Conservation (phyloP, 2,888 invertebrate genomes). For the Melinaea menophilus region DNA sequence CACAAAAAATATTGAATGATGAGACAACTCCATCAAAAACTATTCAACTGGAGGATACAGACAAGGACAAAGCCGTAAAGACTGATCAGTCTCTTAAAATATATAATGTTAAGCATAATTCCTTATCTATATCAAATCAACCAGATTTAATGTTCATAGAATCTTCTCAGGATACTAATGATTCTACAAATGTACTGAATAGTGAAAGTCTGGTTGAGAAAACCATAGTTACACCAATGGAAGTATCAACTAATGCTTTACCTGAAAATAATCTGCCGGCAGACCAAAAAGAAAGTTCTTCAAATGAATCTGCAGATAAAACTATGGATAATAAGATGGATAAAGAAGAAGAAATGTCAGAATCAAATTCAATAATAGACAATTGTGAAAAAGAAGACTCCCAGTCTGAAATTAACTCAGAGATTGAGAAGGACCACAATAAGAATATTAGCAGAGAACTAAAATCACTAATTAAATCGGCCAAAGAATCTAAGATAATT, state of each 20-base stretch:
- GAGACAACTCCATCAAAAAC: not conserved
- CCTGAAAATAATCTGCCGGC: slow-evolving; percentile 8
- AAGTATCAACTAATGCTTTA: slow-evolving; percentile 12
- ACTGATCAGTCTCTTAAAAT: not conserved
- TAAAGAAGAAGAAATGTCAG: slow-evolving; percentile 26
- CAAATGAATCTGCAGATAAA: slow-evolving; percentile 16
- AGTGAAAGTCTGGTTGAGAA: slow-evolving; percentile 9
- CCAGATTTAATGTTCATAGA: slow-evolving; percentile 1
- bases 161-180: slow-evolving; percentile 36
- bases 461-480: slow-evolving; percentile 80
- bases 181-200: slow-evolving; percentile 34
- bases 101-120: not conserved
- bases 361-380: slow-evolving; percentile 20
- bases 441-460: slow-evolving; percentile 77
- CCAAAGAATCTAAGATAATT: slow-evolving; percentile 82
- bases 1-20: too few species aligned
- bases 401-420: slow-evolving; percentile 46
- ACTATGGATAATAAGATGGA: slow-evolving; percentile 27
- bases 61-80: not conserved
- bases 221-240: slow-evolving; percentile 19
- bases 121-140: not conserved
- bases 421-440: slow-evolving; percentile 61
- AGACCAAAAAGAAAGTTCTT: slow-evolving; percentile 6
- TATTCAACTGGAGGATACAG: not conserved
- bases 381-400: slow-evolving; percentile 51